Conservation (phyloP, 2,797 vertebrate species). For the Taeniopygia guttata region DNA sequence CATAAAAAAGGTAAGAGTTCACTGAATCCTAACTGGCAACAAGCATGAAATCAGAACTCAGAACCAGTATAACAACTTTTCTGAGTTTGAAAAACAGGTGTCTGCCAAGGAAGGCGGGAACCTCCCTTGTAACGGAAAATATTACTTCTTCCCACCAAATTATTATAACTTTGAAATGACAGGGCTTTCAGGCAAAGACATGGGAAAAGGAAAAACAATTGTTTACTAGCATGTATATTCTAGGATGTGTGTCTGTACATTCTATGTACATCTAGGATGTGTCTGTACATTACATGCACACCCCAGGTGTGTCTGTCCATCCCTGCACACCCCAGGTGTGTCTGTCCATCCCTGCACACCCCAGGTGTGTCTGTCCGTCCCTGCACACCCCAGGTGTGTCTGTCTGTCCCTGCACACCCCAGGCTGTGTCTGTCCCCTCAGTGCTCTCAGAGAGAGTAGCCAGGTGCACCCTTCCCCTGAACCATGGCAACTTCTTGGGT, state of each 20-base stretch:
- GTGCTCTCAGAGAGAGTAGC: accelerated
- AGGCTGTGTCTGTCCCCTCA: neutral
- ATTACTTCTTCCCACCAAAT: accelerated
- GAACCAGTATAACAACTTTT: neutral
- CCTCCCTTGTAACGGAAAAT: neutral
- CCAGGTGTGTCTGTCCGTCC: too few species aligned
- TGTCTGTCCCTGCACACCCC: too few species aligned
- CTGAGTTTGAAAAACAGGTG: neutral
- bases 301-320: too few species aligned
- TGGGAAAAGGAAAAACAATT: accelerated
- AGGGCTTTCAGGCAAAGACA: neutral
- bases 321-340: too few species aligned
- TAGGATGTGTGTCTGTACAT: too few species aligned
- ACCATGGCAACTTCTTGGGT: neutral
- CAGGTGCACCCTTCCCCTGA: neutral
- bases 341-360: too few species aligned
- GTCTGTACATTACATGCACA: too few species aligned
- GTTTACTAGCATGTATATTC: too few species aligned
- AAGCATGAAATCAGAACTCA: neutral
- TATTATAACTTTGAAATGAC: neutral
- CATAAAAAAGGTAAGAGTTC: neutral
- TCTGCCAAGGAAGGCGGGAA: neutral
- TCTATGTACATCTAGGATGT: too few species aligned
- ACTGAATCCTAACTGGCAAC: neutral
- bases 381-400: too few species aligned